Percentiles rank a stretch among this genome's conserved stretches.
phyloP scores from a whole-genome alignment of 35 echinoderm and acorn worm species.

The Apostichopus parvimensis region DNA sequence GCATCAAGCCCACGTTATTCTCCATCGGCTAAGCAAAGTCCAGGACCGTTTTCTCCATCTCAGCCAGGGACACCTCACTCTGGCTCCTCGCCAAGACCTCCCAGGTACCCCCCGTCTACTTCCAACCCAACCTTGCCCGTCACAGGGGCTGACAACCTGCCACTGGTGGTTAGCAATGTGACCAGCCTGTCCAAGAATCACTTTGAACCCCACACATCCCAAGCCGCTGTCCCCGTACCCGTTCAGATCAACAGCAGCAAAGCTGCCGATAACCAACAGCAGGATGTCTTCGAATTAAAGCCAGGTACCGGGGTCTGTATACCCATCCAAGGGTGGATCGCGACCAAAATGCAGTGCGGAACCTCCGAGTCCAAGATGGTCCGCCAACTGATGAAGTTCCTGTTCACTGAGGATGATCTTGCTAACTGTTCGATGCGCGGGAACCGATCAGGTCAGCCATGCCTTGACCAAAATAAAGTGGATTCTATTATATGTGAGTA shows the following conservation, averaged over 20 bases:
- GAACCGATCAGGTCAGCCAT: constrained; percentile 4
- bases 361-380: constrained; percentile 44
- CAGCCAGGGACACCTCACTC: not conserved
- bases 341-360: constrained; percentile 27
- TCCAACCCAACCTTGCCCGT: constrained; percentile 30
- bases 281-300: constrained; percentile 41
- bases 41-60: constrained; percentile 13
- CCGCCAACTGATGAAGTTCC: constrained; percentile 21
- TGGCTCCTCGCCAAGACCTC: not conserved
- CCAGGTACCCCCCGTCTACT: constrained; percentile 36
- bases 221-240: constrained; percentile 4
- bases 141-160: not conserved
- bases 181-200: constrained; percentile 40
- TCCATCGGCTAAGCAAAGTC: constrained; percentile 45
- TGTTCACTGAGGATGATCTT: constrained; percentile 36
- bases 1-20: constrained; percentile 40
- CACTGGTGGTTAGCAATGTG: constrained; percentile 23
- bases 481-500: constrained; percentile 55
- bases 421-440: not conserved
- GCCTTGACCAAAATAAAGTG: constrained; percentile 31
- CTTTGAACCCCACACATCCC: not conserved
- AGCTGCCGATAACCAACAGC: constrained; percentile 10
- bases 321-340: constrained; percentile 32
- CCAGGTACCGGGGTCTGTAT: constrained; percentile 40
- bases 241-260: constrained; percentile 31